Evolutionary conservation across 2,888 invertebrate species (phyloP).

Genomic region (Isoperla grammatica): DNA sequence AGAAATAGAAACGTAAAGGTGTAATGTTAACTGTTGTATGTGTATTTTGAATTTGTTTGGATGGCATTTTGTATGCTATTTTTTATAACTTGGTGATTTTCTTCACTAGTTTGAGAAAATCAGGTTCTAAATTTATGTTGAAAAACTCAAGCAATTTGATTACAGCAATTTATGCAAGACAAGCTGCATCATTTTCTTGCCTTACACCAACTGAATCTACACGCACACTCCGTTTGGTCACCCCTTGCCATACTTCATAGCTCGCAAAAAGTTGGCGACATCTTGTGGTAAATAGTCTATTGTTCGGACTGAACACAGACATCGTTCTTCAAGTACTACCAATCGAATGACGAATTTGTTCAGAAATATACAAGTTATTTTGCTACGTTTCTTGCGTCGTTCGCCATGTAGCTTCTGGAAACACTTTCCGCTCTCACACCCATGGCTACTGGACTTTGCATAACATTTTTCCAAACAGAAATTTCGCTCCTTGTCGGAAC

Average conservation of each 20-base stretch:
- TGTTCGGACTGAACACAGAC: conserved; percentile 13
- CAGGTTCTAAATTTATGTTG: no score
- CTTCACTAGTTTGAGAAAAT: no score
- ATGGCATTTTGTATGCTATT: no score
- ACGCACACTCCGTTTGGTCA: neutral
- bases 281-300: conserved; percentile 12
- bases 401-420: conserved; percentile 1
- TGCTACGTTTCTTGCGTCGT: neutral
- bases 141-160: no score
- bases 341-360: conserved; percentile 20
- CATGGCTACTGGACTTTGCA: conserved; percentile 8
- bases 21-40: no score
- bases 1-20: no score
- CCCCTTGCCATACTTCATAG: conserved; percentile 3
- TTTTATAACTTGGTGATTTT: no score
- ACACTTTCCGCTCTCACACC: no score
- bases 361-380: conserved; percentile 16
- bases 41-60: no score
- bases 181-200: no score
- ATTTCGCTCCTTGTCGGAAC: conserved; percentile 10
- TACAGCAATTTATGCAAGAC: no score
- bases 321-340: conserved; percentile 6
- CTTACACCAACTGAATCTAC: no score
- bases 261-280: conserved; percentile 1
- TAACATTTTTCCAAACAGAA: neutral